Evolutionary conservation across 2,888 invertebrate species (phyloP), one percentile per base, ranked within the genome.

Genomic region (Arge pagana): DNA sequence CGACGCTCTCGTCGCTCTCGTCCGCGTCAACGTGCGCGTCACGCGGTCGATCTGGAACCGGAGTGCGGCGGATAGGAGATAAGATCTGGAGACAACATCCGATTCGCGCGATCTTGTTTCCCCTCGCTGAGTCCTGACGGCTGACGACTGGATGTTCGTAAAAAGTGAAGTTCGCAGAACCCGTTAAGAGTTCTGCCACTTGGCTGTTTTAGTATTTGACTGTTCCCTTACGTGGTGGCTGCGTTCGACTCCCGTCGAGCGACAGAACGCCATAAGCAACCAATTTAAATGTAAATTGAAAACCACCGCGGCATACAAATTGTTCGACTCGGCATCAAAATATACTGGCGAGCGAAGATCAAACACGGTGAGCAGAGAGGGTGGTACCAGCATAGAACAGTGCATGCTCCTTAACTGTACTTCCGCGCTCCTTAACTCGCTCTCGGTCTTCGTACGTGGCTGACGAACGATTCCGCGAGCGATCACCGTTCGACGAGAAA

Each of bases 221-320:
- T 73, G 73, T 74, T 71, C 70, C 63, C 64, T 62, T 65, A 64
- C 63, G 55, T 54, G 52, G 54, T 50, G 40, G 58, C 51, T 43
- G 43, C 60, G 64, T 66, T 70, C 70, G 72, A 72, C 74, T 74
- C 74, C 73, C 71, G 74, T 72, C 72, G 71, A 73, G 69, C 68
- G 68, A 67, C 67, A 69, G 67, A 66, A 67, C 70, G 70, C 74
- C 74, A 75, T 75, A 75, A 76, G 75, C 75, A 75, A 74, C 73
- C 75, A 75, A 75, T 75, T 75, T 75, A 76, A 75, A 75, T 75
- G 76, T 75, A 75, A 76, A 76, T 76, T 76, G 74, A 75, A 75
- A 75, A 72, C 67, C 74, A 72, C 70, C 73, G 67, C 65, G 73
- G 75, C 75, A 75, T 75, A 76, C 76, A 75, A 76, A 75, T 75